Base-by-base conservation (phyloP, 2,888 invertebrate genomes). In the Trachelus tabidus region DNA sequence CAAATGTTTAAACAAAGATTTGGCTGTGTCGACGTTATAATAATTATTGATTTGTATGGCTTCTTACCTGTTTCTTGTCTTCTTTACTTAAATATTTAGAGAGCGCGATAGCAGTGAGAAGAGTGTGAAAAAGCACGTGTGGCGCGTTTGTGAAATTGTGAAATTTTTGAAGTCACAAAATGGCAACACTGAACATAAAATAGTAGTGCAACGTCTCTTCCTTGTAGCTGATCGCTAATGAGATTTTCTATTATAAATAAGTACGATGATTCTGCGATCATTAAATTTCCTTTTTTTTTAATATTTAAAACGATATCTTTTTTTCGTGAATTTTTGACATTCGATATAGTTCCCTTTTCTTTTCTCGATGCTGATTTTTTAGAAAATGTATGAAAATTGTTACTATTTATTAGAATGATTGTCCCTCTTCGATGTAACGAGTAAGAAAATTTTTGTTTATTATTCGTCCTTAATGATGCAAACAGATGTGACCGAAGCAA, bases 21-120 rank as follows among this genome's bases (percentile, higher is more conserved):
- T 87, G 88, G 88, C 89, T 89, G 88, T 88, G 89, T 87, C 86
- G 85, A 85, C 84, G 82, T 87, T 85, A 85, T 87, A 86, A 87
- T 83, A 85, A 85, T 84, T 87, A 84, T 86, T 87, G 84, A 85
- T 87, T 87, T 84, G 77, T 84, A 84, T 82, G 80, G 81, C 56
- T 79, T 77, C 75, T 77, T 33, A 11, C 74, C 34, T 73, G 79
- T 79, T 81, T 73, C 80, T 40, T 76, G 83, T 83, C 83, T 87
- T 87, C 84, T 83, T 82, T 81, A 85, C 83, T 84, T 83, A 82
- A 83, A 83, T 85, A 82, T 82, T 83, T 81, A 80, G 69, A 75
- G 76, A 76, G 68, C 30, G 4, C 3, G 37, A 76, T 74, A 69
- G 80, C 11, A 69, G 76, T 12, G 71, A 34, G 34, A 71, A 15